Evolutionary conservation across 2,113 vertebrate genomes (phyloP).

Genomic region (Coryphaenoides rupestris): DNA sequence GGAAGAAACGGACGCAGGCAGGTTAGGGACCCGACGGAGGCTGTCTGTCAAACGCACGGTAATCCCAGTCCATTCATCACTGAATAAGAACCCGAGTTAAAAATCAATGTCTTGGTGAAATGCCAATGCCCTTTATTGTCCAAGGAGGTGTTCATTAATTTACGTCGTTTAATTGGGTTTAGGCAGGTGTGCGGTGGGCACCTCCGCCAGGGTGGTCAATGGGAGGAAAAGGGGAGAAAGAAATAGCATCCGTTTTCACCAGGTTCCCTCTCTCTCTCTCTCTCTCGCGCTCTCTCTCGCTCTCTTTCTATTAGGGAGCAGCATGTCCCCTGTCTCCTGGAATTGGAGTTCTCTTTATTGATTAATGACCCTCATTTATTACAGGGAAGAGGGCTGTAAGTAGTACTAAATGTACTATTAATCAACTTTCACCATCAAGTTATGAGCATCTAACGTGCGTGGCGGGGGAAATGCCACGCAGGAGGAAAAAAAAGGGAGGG

Average conservation of each 20-base stretch:
- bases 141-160: slow-evolving; percentile 91
- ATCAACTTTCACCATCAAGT: slow-evolving; percentile 98
- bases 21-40: no score
- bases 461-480: slow-evolving; percentile 80
- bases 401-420: slow-evolving; percentile 99
- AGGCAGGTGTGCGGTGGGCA: slow-evolving; percentile 87
- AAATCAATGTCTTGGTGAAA: slow-evolving; percentile 83
- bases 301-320: slow-evolving; percentile 96
- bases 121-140: slow-evolving; percentile 87
- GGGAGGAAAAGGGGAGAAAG: slow-evolving; percentile 77
- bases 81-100: slow-evolving; percentile 15
- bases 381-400: slow-evolving; percentile 91
- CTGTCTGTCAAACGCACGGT: slow-evolving; percentile 12
- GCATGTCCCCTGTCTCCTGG: slow-evolving; percentile 95
- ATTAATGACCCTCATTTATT: slow-evolving; percentile 99
- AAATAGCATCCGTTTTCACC: slow-evolving; percentile 19
- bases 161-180: slow-evolving; percentile 96
- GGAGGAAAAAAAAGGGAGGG: no score
- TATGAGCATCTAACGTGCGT: slow-evolving; percentile 84
- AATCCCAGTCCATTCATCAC: slow-evolving; percentile 71
- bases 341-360: slow-evolving; percentile 98
- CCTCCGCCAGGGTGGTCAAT: slow-evolving; percentile 93
- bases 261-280: slow-evolving; percentile 77
- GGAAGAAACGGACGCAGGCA: no score
- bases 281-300: no score